A percentile compares a stretch with the other conserved stretches of the same genome.
These are phyloP conservation scores for Pemphigus obesinymphae DNA, from an alignment of 1,140 invertebrate genomes.

Conservation along the genomic window DNA sequence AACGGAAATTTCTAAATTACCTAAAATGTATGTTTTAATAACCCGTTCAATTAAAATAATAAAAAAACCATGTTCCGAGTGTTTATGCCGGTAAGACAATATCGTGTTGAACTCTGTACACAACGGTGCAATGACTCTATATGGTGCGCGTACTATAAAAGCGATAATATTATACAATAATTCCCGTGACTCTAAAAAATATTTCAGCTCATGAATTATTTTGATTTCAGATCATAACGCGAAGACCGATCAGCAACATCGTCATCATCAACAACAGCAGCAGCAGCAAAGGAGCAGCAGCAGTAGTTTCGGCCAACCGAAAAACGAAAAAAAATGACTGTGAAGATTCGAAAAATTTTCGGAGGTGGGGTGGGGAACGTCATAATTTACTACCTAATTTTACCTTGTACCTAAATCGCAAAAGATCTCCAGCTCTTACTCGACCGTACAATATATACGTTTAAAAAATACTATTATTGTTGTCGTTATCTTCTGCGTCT, in stretches of 20 bases:
- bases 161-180: too few species aligned
- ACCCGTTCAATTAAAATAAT: too few species aligned
- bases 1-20: too few species aligned
- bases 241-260: background rate
- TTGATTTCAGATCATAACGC: background rate
- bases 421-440: slow-evolving; percentile 1
- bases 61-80: too few species aligned
- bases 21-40: too few species aligned
- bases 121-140: too few species aligned
- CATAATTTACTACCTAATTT: too few species aligned
- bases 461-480: background rate
- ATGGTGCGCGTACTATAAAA: too few species aligned
- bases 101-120: too few species aligned
- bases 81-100: too few species aligned
- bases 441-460: background rate
- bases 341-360: background rate
- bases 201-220: too few species aligned
- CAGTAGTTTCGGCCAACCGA: background rate
- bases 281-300: background rate
- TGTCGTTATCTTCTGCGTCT: slow-evolving; percentile 3
- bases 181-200: too few species aligned
- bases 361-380: background rate
- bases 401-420: slow-evolving; percentile 18
- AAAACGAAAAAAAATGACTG: slow-evolving; percentile 1
- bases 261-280: background rate